Base-by-base conservation (phyloP, 2,113 vertebrate genomes). In the Oncorhynchus nerka region DNA sequence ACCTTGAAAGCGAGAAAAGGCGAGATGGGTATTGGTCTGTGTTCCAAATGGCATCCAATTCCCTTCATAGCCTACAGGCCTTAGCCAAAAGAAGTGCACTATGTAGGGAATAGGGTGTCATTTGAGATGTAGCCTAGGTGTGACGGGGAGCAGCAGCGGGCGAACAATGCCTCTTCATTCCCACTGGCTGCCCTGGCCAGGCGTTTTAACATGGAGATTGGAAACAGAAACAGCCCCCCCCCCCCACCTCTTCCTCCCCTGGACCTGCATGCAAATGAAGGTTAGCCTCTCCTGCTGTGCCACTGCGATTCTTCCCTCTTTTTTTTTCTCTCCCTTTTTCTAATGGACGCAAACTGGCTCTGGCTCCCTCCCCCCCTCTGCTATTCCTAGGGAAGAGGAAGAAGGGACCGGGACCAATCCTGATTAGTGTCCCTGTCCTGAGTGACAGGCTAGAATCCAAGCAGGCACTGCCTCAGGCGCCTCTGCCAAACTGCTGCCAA, bases 251-350 rank as follows among this genome's bases (percentile, higher is more conserved):
- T 83, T 65, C 86, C 81, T 89, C 89, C 89, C 82, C 89, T 91
- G 89, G 90, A 92, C 93, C 90, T 91, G 92, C 93, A 94, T 94
- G 93, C 90, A 94, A 93, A 94, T 93, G 90, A 93, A 92, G 90
- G 91, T 88, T 91, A 93, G 90, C 86, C 87, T 90, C 90, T 91
- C 91, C 90, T 88, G 88, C 92, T 90, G 87, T 89, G 92, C 91
- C 86, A 88, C 78, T 76, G 85, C 83, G 85, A 88, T 89, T 90
- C 84, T 85, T 89, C 86, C 55, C 19, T 7, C 55, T 7, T 16
- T 51, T 30, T 30, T 65, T 51, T 71, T 78, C 80, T 73, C 77
- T 83, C 78, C 48, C 48, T 85, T 71, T 64, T 81, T 81, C 81
- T 92, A 89, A 90, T 92, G 84, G 85, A 86, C 80, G 85, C 76